phyloP scores from a whole-genome alignment of 1,140 invertebrate species.

The Linepithema humile region DNA sequence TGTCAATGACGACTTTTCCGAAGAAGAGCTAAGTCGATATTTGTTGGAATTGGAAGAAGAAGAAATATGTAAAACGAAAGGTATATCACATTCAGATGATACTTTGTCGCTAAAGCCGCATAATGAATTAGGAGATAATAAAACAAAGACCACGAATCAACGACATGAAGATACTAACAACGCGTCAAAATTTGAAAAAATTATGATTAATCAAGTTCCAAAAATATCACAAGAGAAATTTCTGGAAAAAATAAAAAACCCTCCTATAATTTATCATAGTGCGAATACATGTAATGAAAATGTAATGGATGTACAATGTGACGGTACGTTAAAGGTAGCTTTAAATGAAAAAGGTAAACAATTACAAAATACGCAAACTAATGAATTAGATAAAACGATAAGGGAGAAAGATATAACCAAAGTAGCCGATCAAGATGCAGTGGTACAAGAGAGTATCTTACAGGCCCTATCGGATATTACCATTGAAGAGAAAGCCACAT shows the following conservation, averaged over 20 bases:
- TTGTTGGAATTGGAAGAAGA: conserved; percentile 85
- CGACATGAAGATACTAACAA: conserved; percentile 47
- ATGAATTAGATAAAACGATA: conserved; percentile 15
- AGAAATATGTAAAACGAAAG: conserved; percentile 72
- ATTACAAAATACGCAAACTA: conserved; percentile 4
- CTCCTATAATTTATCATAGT: conserved; percentile 78
- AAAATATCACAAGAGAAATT: conserved; percentile 76
- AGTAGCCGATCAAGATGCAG: not conserved
- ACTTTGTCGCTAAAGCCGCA: not conserved
- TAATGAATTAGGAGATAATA: not conserved
- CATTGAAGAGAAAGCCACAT: conserved; percentile 37
- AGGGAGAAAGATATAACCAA: conserved; percentile 2
- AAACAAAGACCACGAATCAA: conserved; percentile 35
- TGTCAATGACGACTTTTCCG: conserved; percentile 82
- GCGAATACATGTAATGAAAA: conserved; percentile 56
- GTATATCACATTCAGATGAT: conserved; percentile 13
- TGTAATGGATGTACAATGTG: not conserved
- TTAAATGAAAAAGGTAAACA: not conserved
- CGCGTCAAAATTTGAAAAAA: conserved; percentile 77
- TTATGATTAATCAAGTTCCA: conserved; percentile 75
- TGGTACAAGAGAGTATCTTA: not conserved
- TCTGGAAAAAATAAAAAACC: conserved; percentile 78
- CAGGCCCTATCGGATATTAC: not conserved
- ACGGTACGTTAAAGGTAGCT: conserved; percentile 3
- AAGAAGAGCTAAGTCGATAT: conserved; percentile 86